phyloP scores from a whole-genome alignment of 2,797 vertebrate genomes.

The Macroramphosus scolopax region DNA sequence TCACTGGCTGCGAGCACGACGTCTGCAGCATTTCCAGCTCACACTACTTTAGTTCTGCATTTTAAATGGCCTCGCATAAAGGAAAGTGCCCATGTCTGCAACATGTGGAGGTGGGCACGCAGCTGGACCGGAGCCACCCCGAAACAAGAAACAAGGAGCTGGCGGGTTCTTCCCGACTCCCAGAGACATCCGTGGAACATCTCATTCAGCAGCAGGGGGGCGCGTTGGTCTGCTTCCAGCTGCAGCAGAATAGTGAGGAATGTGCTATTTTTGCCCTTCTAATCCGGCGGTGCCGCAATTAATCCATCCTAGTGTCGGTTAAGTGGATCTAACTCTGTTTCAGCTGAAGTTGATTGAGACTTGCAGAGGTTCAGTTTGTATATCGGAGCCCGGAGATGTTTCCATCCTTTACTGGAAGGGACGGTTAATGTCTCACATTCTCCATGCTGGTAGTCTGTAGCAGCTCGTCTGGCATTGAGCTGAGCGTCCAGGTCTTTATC shows the following conservation, averaged over 20 bases:
- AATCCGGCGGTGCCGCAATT: constrained; percentile 43
- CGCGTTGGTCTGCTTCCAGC: constrained; percentile 53
- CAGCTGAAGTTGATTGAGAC: constrained; percentile 14
- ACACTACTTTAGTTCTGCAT: constrained; percentile 56
- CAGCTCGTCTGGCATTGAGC: too few relatives aligned
- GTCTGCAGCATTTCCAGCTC: constrained; percentile 62
- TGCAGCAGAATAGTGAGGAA: constrained; percentile 49
- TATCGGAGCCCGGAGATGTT: neutral
- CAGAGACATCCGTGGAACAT: constrained; percentile 29
- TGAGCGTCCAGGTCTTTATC: too few relatives aligned
- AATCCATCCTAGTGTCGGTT: constrained; percentile 42
- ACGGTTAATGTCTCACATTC: neutral
- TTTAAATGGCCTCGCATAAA: constrained; percentile 46
- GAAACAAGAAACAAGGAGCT: constrained; percentile 47
- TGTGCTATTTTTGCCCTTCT: constrained; percentile 41
- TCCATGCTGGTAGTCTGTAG: too few relatives aligned
- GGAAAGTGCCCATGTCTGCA: constrained; percentile 56
- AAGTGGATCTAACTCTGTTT: constrained; percentile 41
- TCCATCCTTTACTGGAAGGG: constrained; percentile 7
- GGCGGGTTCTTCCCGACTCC: constrained; percentile 42
- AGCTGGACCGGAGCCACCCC: constrained; percentile 46
- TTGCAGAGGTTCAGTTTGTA: constrained; percentile 2
- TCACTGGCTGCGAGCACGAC: too few relatives aligned
- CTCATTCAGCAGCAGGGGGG: constrained; percentile 41
- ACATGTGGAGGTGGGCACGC: constrained; percentile 44